Evolutionary conservation across 2,797 vertebrate species (phyloP).

Genomic region (Menidia menidia): DNA sequence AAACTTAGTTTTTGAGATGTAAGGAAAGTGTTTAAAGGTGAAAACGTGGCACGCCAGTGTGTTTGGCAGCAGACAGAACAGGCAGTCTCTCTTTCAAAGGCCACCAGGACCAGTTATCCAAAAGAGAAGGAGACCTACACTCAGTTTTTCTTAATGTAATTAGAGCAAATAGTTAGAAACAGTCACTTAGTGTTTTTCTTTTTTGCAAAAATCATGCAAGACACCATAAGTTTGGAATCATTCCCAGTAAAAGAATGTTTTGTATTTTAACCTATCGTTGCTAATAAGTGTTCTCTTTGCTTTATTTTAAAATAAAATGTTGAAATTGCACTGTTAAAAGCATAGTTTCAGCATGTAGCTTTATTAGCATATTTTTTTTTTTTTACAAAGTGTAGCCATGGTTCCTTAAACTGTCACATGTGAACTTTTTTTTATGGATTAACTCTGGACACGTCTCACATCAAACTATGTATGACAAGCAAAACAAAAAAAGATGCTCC

Average conservation of each 20-base stretch:
- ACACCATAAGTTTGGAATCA: neutral
- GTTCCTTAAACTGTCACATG: neutral
- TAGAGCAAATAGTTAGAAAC: no score
- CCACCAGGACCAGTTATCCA: no score
- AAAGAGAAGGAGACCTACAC: constrained; percentile 24
- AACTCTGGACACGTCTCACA: constrained; percentile 10
- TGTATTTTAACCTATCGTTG: no score
- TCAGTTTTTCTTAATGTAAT: no score
- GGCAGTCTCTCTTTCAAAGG: no score
- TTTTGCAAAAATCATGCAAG: neutral
- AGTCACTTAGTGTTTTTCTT: neutral
- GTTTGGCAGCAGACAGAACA: no score
- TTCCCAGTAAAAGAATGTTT: no score
- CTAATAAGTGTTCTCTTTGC: no score
- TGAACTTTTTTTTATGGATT: constrained; percentile 4
- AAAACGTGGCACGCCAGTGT: neutral
- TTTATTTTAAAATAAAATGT: neutral
- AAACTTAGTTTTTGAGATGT: neutral
- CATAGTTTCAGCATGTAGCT: neutral
- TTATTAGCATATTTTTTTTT: constrained; percentile 46
- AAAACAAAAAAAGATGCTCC: constrained; percentile 7
- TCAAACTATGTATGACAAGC: constrained; percentile 11
- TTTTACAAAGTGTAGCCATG: constrained; percentile 22
- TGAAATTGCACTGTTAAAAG: neutral
- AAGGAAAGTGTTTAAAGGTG: neutral